Base-by-base conservation (phyloP, 2,888 invertebrate species). In the Dasysyrphus albostriatus region DNA sequence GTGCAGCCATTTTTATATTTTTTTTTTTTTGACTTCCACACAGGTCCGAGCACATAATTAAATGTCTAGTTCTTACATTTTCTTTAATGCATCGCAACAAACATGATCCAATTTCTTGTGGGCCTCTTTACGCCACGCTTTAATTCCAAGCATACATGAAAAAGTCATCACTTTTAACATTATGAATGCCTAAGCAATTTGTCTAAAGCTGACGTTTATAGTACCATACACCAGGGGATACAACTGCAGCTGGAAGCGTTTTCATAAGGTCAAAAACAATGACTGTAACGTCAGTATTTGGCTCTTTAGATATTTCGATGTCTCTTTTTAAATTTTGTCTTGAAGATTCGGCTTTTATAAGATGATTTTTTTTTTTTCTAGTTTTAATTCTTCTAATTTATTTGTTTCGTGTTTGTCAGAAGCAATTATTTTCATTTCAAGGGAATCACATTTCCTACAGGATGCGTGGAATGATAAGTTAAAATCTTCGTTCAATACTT, bases 71-170 rank as follows among this genome's bases (percentile, higher is more conserved):
- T n/a, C n/a, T 76, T 19, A 65, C 24, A 65, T 51, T 16, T 63
- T 76, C 63, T 51, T 51, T 39, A 54, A 65, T 14, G 39, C 14
- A 63, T 37, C 63, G 24, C 9, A 75, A 29, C 24, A 75, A 54
- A 42, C 63, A 76, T 8, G 56, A 56, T 29, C 54, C 65, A 76
- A 67, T 76, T 76, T 56, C 42, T 56, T 42, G 42, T 34, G 34
- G 34, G 7, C 34, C 34, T 8, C 34, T 34, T 34, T 2, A 42
- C 0, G 42, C 42, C 42, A 42, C 12, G 14, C 42, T 42, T 42
- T 42, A 6, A 42, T 14, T 4, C 42, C 42, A 42, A 42, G 4
- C 42, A 9, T 42, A 42, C 42, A 42, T 42, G 8, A 42, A 42
- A 42, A 14, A 6, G 12, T 42, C 42, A 14, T 42, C 42, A 42